Percentiles rank a stretch among this genome's conserved stretches.
phyloP scores from a whole-genome alignment of 2,888 invertebrate genomes.

The Seladonia tumulorum region DNA sequence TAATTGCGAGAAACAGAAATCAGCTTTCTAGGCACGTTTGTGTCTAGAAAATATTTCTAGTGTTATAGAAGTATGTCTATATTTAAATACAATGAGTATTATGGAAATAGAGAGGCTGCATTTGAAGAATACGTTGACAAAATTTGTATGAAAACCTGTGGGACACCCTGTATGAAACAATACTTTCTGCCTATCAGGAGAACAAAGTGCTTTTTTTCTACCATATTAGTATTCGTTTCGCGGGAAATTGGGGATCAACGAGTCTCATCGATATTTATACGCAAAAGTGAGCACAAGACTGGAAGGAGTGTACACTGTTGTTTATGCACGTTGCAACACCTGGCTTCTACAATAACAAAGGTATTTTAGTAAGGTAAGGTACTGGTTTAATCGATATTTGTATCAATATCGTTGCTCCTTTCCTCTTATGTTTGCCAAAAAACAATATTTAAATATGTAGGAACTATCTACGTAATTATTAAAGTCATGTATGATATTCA shows the following conservation, averaged over 20 bases:
- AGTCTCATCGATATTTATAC: background rate
- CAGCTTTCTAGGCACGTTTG: too few relatives aligned
- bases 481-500: too few relatives aligned
- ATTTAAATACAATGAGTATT: too few relatives aligned
- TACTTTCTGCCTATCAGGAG: background rate
- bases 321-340: background rate
- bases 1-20: too few relatives aligned
- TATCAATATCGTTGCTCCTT: background rate
- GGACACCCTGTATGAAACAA: background rate
- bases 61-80: too few relatives aligned
- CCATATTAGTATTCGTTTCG: background rate
- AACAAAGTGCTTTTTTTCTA: background rate
- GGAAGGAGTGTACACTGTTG: background rate
- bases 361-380: too few relatives aligned
- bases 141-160: background rate
- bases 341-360: background rate
- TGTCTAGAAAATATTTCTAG: too few relatives aligned
- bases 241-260: background rate
- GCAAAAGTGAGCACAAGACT: background rate
- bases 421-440: background rate
- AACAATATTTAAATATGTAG: background rate
- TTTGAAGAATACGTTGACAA: too few relatives aligned
- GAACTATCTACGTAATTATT: background rate
- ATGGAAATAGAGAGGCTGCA: too few relatives aligned
- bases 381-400: background rate